These are phyloP conservation scores for Gymnarchus niloticus DNA, from an alignment of 2,113 vertebrate genomes.

Conservation along the genomic window DNA sequence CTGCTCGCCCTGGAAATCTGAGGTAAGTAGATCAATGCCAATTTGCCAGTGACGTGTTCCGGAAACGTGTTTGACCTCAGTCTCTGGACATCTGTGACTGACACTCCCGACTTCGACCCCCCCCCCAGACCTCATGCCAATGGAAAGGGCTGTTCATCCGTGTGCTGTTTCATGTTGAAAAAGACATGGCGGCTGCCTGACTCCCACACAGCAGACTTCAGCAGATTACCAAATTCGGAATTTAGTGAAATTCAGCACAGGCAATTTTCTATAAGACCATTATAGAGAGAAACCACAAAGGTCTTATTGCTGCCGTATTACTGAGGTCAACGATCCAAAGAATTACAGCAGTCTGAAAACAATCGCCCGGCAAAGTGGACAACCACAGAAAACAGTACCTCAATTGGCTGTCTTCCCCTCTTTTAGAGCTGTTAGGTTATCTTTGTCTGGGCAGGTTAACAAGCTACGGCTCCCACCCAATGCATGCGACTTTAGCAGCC, in stretches of 20 bases:
- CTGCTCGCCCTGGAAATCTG: not conserved
- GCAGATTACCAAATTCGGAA: not conserved
- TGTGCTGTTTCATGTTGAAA: not conserved
- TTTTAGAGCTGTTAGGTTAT: not conserved
- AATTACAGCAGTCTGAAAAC: not conserved
- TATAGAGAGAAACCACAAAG: not conserved
- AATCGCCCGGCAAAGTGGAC: not conserved
- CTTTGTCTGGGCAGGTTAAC: not conserved
- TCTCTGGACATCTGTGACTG: not conserved
- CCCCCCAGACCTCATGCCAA: not conserved
- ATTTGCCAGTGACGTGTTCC: conserved; percentile 34
- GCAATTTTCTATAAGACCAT: not conserved
- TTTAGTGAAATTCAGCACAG: not conserved
- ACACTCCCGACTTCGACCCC: not conserved
- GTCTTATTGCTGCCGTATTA: not conserved
- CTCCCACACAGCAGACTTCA: not conserved
- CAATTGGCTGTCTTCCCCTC: not conserved
- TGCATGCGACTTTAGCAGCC: not conserved
- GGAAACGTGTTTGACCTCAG: conserved; percentile 33
- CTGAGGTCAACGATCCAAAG: not conserved
- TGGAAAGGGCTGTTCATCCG: not conserved
- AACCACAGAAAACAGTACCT: not conserved
- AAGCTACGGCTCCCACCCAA: not conserved
- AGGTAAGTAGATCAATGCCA: conserved; percentile 28
- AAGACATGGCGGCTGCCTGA: too few relatives aligned